These are phyloP conservation scores for Nesogale talazaci DNA, from an alignment of 2,113 vertebrate species.

Conservation along the genomic window DNA sequence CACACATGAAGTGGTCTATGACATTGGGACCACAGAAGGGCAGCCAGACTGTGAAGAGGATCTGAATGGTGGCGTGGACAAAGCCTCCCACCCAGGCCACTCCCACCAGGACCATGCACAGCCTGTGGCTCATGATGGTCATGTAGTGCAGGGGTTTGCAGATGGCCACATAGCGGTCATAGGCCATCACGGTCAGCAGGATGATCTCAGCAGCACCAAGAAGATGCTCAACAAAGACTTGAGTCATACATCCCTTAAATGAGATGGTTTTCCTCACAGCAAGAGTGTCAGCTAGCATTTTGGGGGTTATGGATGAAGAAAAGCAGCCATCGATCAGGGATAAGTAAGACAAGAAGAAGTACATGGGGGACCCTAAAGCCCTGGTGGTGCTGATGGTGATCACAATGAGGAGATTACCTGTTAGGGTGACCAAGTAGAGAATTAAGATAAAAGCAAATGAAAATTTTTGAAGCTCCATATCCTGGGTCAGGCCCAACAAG, in stretches of 20 bases:
- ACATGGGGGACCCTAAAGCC: constrained; percentile 65
- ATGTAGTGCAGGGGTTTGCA: not conserved
- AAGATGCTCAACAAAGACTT: constrained; percentile 76
- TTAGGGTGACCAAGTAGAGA: constrained; percentile 68
- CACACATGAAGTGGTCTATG: not conserved
- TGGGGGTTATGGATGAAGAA: constrained; percentile 70
- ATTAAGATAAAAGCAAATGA: constrained; percentile 69
- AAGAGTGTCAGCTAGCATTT: constrained; percentile 69
- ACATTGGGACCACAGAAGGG: not conserved
- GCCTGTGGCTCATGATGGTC: not conserved
- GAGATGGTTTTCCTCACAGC: constrained; percentile 64
- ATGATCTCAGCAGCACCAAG: constrained; percentile 77
- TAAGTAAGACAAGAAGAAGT: constrained; percentile 76
- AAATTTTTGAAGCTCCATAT: constrained; percentile 59
- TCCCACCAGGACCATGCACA: not conserved
- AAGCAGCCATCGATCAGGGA: constrained; percentile 70
- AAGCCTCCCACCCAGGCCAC: not conserved
- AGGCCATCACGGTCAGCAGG: constrained; percentile 78
- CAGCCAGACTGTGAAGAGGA: not conserved
- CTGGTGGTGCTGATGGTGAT: constrained; percentile 40
- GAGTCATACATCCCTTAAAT: constrained; percentile 69
- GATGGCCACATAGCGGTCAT: constrained; percentile 70
- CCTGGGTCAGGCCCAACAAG: constrained; percentile 65
- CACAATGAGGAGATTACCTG: constrained; percentile 72
- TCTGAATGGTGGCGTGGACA: not conserved